Evolutionary conservation across 2,113 vertebrate genomes (phyloP).

Genomic region (Pomatorhinus ruficollis): DNA sequence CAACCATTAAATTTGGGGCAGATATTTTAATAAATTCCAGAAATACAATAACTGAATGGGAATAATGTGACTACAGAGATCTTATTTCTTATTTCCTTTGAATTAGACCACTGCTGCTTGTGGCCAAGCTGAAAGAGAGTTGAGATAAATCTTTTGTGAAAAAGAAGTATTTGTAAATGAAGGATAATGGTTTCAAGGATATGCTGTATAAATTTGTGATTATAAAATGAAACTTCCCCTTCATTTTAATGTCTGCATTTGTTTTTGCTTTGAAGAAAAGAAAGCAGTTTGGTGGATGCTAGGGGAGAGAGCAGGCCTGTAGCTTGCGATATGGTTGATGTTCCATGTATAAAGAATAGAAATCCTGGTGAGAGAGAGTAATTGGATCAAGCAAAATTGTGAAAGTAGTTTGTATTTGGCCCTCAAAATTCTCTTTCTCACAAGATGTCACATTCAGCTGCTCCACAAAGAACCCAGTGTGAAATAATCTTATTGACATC

Average conservation of each 20-base stretch:
- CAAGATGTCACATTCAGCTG: neutral
- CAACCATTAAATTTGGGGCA: neutral
- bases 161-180: neutral
- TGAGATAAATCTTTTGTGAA: neutral
- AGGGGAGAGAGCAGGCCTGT: neutral
- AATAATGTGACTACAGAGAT: neutral
- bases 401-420: neutral
- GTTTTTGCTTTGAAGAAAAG: neutral
- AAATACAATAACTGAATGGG: neutral
- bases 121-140: neutral
- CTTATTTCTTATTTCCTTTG: neutral
- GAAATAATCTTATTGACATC: neutral
- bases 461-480: neutral
- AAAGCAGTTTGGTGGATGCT: neutral
- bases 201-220: neutral
- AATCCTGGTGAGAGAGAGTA: neutral
- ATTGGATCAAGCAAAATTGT: neutral
- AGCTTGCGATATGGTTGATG: neutral
- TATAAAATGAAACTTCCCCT: neutral
- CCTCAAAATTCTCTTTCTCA: neutral
- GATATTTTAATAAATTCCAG: constrained; percentile 5
- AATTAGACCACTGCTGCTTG: neutral
- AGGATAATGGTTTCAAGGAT: neutral
- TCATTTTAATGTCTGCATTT: neutral
- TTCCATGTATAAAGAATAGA: neutral